Base-by-base conservation (phyloP, 2,797 vertebrate genomes). In the Clarias fuscus region DNA sequence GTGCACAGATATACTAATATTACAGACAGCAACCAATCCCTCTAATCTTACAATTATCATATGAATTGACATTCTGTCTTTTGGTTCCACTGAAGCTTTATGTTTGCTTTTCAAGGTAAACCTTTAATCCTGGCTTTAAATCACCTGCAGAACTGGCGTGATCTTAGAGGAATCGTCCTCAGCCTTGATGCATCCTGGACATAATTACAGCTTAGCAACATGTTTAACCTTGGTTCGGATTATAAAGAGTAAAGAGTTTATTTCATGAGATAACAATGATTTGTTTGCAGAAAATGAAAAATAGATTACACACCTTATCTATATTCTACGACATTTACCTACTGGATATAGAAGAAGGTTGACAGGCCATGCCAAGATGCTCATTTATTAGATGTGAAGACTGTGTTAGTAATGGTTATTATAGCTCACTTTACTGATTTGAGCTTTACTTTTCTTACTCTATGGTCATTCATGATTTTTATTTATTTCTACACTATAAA, bases 31-130 rank as follows among this genome's bases (percentile, higher is more conserved):
- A 81, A 20, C 40, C 40, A 3, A 67, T 30, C n/a, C 24, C 0
- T 22, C 18, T 82, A 0, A 3, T 82, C 64, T 48, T 22, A 17
- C 17, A 65, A 56, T 81, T 81, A 53, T 65, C 79, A 82, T 53
- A 82, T 53, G 53, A 81, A 81, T 67, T 24, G 40, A 53, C n/a
- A 3, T 82, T 53, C 8, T 53, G 64, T 82, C 43, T 53, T 30
- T 40, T 11, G 33, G 61, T 64, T n/a, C 24, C 22, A 4, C 37
- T 48, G 79, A 27, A 64, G 24, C 15, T 65, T 64, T 58, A 24
- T 27, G 78, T 48, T 80, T 81, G 15, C 61, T 65, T 65, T 82
- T 53, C 79, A 82, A 82, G 64, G 79, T 82, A 64, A 68, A 13
- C n/a, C 11, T 5, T 53, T 53, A 82, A 81, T 81, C 79, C 62